Evolutionary conservation across 2,888 invertebrate species (phyloP), one percentile per base, ranked within the genome.

Genomic region (Bursaphelenchus okinawaensis): DNA sequence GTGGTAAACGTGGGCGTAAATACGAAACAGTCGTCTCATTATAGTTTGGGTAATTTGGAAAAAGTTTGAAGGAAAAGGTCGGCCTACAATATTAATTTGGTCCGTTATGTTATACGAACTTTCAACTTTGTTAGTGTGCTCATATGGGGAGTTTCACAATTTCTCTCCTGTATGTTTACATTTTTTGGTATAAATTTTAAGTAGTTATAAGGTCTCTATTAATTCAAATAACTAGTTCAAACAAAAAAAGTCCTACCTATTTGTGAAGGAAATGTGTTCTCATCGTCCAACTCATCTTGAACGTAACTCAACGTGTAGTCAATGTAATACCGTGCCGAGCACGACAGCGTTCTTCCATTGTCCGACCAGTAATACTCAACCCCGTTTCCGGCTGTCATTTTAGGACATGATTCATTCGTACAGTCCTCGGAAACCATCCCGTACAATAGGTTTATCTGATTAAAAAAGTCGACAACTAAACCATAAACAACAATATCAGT

Each of bases 291-390:
- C 84, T 98, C 96, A 86, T 96, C 95, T 85, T 98, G 98, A 65
- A 96, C 95, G 93, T 95, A 96, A 23, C 95, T 94, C 94, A 98
- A 94, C 75, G 98, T 87, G 86, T 94, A 96, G 86, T 98, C 96
- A 78, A 98, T 96, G 85, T 98, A 98, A 85, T 96, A 96, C 20
- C 56, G 67, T 27, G 56, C 68, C 29, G 63, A 20, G 31, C 58
- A 67, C 19, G 26, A 9, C 23, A 57, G 51, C 27, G 27, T 23
- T 12, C 60, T 51, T 3, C 29, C 51, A 50, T 95, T 95, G 85
- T 96, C 95, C 0, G 96, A 96, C 98, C 98, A 99, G 85, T 95
- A 95, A 86, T 99, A 98, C 86, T 98, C 96, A 84, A 96, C 95
- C 86, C 95, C 94, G 71, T 95, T 94, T 52, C 96, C 96, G 16